Conservation (phyloP, 2,888 invertebrate genomes). For the Dascillus cervinus region DNA sequence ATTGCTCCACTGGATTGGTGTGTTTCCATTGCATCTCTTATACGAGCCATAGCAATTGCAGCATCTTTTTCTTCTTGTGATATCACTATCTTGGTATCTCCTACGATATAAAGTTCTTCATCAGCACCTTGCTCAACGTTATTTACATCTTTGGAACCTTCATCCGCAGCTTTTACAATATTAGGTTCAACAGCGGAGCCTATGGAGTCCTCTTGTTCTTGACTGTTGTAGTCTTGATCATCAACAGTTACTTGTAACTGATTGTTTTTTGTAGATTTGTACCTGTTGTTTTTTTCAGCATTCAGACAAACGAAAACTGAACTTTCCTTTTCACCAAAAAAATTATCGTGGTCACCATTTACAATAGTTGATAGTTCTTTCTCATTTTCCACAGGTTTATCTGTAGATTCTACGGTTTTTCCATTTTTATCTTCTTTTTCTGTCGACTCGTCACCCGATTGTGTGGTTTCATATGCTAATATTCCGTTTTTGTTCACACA, state of each 20-base stretch:
- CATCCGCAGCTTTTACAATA: conserved; percentile 34
- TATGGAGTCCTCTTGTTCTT: conserved; percentile 23
- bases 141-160: conserved; percentile 36
- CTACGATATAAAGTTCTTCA: conserved; percentile 60
- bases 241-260: too few relatives aligned
- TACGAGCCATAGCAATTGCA: conserved; percentile 38
- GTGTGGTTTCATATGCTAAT: too few relatives aligned
- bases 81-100: conserved; percentile 59
- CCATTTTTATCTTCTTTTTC: conserved; percentile 15
- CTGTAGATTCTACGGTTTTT: conserved; percentile 29
- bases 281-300: conserved; percentile 15
- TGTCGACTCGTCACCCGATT: too few relatives aligned
- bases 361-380: too few relatives aligned
- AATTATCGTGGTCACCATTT: conserved; percentile 25
- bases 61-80: conserved; percentile 61
- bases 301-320: conserved; percentile 21
- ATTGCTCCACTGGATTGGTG: too few relatives aligned
- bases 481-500: too few relatives aligned
- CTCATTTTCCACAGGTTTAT: conserved; percentile 23
- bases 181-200: conserved; percentile 19
- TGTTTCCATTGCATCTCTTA: conserved; percentile 31
- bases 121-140: conserved; percentile 49
- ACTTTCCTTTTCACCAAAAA: conserved; percentile 14
- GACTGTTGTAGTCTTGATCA: too few relatives aligned
- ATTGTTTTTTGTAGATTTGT: conserved; percentile 8